Conservation (phyloP, 2,888 invertebrate genomes). For the Caenorhabditis japonica region DNA sequence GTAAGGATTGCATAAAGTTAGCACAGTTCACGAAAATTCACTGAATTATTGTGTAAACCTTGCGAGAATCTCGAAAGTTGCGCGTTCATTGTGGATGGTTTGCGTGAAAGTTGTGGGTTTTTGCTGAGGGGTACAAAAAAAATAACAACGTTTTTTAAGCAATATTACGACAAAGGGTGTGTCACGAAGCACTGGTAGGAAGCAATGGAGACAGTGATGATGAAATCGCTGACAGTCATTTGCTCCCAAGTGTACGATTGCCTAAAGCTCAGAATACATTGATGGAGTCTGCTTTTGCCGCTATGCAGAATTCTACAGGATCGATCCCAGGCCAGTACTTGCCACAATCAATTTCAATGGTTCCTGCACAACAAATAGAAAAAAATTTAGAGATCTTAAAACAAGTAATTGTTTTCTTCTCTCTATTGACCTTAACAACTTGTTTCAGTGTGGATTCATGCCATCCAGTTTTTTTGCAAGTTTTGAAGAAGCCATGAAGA, state of each 20-base stretch:
- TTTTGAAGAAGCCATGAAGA: not conserved
- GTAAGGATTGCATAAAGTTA: too few relatives aligned
- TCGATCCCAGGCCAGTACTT: constrained; percentile 12
- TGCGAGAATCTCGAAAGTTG: too few relatives aligned
- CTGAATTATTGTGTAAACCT: too few relatives aligned
- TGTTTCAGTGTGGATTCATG: constrained; percentile 35
- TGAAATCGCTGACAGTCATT: constrained; percentile 34
- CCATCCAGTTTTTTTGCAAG: constrained; percentile 10
- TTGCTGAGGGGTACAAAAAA: too few relatives aligned
- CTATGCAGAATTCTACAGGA: constrained; percentile 30
- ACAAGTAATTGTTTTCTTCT: constrained; percentile 12
- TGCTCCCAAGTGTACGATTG: constrained; percentile 6
- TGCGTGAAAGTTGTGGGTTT: too few relatives aligned
- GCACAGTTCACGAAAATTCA: too few relatives aligned
- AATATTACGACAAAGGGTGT: constrained; percentile 45
- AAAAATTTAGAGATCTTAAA: constrained; percentile 35
- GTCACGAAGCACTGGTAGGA: constrained; percentile 58
- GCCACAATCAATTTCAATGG: constrained; percentile 18
- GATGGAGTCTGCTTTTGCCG: constrained; percentile 29
- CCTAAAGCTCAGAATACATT: constrained; percentile 15
- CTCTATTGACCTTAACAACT: not conserved
- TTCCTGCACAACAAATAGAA: constrained; percentile 27
- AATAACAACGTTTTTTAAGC: too few relatives aligned
- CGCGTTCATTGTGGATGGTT: too few relatives aligned
- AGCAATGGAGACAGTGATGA: constrained; percentile 56